These are phyloP conservation scores for Sicus ferrugineus DNA, from an alignment of 2,888 invertebrate genomes.

Conservation along the genomic window DNA sequence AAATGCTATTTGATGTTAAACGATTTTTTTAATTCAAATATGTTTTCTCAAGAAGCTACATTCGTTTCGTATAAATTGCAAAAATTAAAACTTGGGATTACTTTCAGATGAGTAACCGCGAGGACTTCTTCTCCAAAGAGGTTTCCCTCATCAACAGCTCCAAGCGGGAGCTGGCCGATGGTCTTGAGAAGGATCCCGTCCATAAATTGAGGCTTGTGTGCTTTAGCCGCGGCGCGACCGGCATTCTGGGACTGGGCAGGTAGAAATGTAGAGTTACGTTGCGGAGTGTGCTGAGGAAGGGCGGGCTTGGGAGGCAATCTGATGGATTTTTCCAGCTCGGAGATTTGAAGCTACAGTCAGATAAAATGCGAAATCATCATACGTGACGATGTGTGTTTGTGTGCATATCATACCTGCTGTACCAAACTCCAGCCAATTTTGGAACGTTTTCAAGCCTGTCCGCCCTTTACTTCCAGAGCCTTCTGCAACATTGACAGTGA, in stretches of 20 bases:
- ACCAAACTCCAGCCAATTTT: not conserved
- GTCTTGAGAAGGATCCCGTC: constrained; percentile 76
- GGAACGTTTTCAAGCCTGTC: not conserved
- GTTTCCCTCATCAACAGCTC: constrained; percentile 81
- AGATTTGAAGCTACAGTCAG: not conserved
- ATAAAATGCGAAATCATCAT: not conserved
- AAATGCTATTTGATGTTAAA: too few species aligned
- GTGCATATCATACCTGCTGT: not conserved
- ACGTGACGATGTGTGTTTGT: not conserved
- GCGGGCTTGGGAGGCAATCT: not conserved
- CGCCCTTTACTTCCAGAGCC: constrained; percentile 66
- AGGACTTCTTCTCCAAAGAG: constrained; percentile 68
- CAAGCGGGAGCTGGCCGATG: constrained; percentile 71
- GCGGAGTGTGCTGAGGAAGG: not conserved
- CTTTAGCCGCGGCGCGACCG: constrained; percentile 83
- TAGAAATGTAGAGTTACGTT: constrained; percentile 63
- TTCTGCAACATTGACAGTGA: constrained; percentile 94
- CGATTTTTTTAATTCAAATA: too few species aligned
- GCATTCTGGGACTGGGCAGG: constrained; percentile 88
- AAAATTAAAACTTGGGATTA: too few species aligned
- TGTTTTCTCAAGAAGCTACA: not conserved
- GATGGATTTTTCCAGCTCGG: constrained; percentile 7
- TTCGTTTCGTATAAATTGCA: not conserved
- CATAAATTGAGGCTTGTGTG: constrained; percentile 86
- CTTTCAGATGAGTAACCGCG: constrained; percentile 50